Evolutionary conservation across 1,140 invertebrate species (phyloP), one percentile per base, ranked within the genome.

Genomic region (Polyergus mexicanus): DNA sequence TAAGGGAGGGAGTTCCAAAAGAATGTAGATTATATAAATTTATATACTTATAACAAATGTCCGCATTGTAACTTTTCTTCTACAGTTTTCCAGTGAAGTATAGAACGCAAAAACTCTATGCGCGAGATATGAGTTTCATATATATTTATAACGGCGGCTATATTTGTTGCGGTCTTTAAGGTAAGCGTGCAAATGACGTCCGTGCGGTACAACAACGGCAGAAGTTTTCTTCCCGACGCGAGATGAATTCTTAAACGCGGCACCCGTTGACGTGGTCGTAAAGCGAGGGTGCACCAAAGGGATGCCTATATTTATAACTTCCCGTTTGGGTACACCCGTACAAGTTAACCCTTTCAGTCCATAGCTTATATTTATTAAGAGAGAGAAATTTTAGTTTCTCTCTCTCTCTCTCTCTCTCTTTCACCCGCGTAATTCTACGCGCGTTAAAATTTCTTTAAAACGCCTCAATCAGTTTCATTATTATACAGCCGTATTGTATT

Each of bases 101-200:
- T 68, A 16, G 66, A 32, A 25, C 47, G 13, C 65, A 58, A 58
- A 54, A 81, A 81, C 32, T 51, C 28, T 51, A 51, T 51, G 16
- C 25, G 66, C 68, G 54, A 74, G 78, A 83, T 72, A 83, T 83
- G 78, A 83, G 54, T 83, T 83, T 74, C 78, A 83, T 72, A 74
- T 51, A 51, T 83, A 83, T 83, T 83, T 83, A 83, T 83, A 83
- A 83, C 78, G 28, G 54, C 38, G 68, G 78, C 68, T 83, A 83
- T 83, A 83, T 83, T 83, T 83, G 78, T 72, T 81, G 38, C 68
- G 78, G 78, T 83, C 78, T 83, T 83, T 83, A 83, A 83, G 66
- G 68, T 83, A 83, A 83, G 54, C 78, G 54, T 41, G 54, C 68
- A 83, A 83, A 83, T 83, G 78, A 83, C 78, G 78, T 83, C 54